Evolutionary conservation across 2,888 invertebrate species (phyloP), one percentile per base, ranked within the genome.

Genomic region (Galerucella calmariensis): DNA sequence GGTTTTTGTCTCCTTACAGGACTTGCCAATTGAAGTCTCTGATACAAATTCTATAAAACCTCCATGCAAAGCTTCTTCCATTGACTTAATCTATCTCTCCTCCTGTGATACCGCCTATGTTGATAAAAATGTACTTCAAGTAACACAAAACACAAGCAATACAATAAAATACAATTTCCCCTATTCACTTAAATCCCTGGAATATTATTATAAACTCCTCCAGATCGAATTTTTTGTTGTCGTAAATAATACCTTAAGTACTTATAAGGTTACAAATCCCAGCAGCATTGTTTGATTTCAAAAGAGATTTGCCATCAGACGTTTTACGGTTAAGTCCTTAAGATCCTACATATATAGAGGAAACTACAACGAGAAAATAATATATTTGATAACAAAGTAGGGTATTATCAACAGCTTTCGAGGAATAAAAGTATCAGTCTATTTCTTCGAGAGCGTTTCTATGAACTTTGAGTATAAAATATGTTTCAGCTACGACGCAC

Each of bases 241-340:
- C 56, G 56, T 56, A 56, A 56, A 56, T 56, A n/a, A 51, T 51
- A 51, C 51, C 20, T 16, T 48, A 20, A 56, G 56, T 56, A 56
- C 56, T 56, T 56, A 56, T 20, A 56, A 56, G 56, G 56, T 56
- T 56, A 20, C 56, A 56, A 56, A 56, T 56, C 56, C 56, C 10
- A 9, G 16, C 56, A 56, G 20, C 20, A 56, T 16, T 56, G 56
- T 56, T 56, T 56, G 56, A 56, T 56, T 56, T 56, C 20, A 56
- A 56, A 20, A 56, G 56, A 20, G 20, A 51, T 51, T 51, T 51
- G n/a, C 51, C n/a, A n/a, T 51, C 14, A 51, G 14, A 51, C 51
- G 51, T 51, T 51, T 51, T n/a, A 51, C 14, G 6, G 14, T 51
- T 51, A 16, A 56, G 56, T 56, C 16, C 9, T 56, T 10, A 56